These are phyloP conservation scores for Athene cunicularia DNA, from an alignment of 2,113 vertebrate genomes.

Conservation along the genomic window DNA sequence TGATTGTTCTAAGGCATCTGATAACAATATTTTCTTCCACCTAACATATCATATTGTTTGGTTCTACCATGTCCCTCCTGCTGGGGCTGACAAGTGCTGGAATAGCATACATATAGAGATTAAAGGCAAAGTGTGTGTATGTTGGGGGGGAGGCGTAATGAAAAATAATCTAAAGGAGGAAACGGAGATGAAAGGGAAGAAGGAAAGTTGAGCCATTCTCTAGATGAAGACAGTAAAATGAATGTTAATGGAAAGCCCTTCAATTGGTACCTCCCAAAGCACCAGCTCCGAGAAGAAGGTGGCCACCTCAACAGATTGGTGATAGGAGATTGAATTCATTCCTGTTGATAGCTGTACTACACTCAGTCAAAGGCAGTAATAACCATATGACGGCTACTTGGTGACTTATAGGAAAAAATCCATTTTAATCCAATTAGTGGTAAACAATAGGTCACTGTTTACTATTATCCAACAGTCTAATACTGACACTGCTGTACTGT, in stretches of 20 bases:
- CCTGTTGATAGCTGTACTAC: not conserved
- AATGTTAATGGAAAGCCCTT: constrained; percentile 48
- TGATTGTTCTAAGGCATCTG: constrained; percentile 5
- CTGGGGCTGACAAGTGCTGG: constrained; percentile 52
- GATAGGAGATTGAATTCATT: not conserved
- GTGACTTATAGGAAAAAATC: not conserved
- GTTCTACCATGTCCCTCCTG: constrained; percentile 52
- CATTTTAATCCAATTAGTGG: not conserved
- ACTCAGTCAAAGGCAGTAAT: not conserved
- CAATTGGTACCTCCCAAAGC: constrained; percentile 31
- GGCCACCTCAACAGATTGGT: not conserved
- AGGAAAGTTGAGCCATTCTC: not conserved
- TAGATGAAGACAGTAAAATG: constrained; percentile 42
- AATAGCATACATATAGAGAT: constrained; percentile 50
- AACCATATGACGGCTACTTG: not conserved
- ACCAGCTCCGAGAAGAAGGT: constrained; percentile 10
- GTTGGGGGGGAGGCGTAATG: constrained; percentile 32
- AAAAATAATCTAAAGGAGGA: constrained; percentile 56
- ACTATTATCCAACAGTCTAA: not conserved
- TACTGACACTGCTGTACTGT: not conserved
- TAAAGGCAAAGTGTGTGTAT: constrained; percentile 40
- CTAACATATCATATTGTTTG: constrained; percentile 60
- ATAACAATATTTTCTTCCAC: constrained; percentile 62
- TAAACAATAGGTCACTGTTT: not conserved
- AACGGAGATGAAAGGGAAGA: constrained; percentile 45